Evolutionary conservation across 2,113 vertebrate genomes (phyloP), one percentile per base, ranked within the genome.

Genomic region (Macrotis lagotis): DNA sequence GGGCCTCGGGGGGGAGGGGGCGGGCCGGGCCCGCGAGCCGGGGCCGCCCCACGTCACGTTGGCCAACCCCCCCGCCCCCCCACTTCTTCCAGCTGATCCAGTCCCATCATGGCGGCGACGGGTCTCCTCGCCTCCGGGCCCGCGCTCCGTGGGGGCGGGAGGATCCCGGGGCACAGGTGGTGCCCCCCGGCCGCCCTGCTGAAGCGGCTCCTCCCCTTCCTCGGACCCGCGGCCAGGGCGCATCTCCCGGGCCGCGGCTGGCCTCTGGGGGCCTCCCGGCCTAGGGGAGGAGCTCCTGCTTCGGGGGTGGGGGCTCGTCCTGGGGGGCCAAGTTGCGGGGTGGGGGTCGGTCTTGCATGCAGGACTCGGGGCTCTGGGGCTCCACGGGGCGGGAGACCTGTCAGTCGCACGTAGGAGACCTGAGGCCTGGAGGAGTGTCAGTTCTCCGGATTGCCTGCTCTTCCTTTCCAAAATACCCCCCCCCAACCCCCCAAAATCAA

Each of bases 21-120:
- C 6, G 11, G 0, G 25, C 26, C 55, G 51, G 89, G 31, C 0
- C 3, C 25, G 91, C 89, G 92, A 22, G 88, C 55, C 3, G n/a
- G 47, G 95, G 95, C 53, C 55, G 51, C 59, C 0, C 90, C 53
- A 91, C 96, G 93, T 92, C 96, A 94, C 96, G 88, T 1, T 90
- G 47, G 4, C 14, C 49, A 91, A 89, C 51, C 47, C 25, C 52
- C 92, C n/a, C 0, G 4, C 6, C 96, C 96, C 96, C 97, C 95
- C 55, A 25, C 93, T 96, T 88, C 93, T 89, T 89, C 90, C 91
- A 91, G 96, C 53, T 49, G 90, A 90, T 50, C 49, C 59, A 25
- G 37, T 52, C 93, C 8, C 96, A 50, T 97, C 96, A 97, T 97
- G 97, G 98, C 98, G 96, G 93, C 93, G 50, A 91, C 90, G 59